A percentile compares a stretch with the other conserved stretches of the same genome.
Conservation (phyloP, 2,113 vertebrate species). For the Macquaria australasica region DNA sequence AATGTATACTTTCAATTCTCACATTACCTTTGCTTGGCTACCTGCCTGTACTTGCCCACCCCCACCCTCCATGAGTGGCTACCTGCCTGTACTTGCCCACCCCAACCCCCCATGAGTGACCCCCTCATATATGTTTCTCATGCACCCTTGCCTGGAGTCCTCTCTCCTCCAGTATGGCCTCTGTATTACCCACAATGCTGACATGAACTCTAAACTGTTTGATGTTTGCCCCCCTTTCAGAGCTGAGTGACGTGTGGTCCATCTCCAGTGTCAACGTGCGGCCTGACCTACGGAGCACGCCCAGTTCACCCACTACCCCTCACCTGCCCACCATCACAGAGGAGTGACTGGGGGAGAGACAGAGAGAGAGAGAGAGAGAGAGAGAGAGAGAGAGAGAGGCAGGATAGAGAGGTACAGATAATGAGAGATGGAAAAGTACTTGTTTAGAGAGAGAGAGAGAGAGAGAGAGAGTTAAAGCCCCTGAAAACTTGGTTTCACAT, state of each 20-base stretch:
- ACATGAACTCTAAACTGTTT: conserved; percentile 22
- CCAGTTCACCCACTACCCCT: conserved; percentile 69
- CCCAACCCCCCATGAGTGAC: neutral
- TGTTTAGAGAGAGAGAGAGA: neutral
- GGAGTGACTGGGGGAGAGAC: conserved; percentile 60
- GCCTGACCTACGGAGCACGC: conserved; percentile 73
- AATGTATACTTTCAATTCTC: neutral
- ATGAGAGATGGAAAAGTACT: neutral
- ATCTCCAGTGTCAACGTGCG: conserved; percentile 80
- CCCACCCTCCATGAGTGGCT: neutral
- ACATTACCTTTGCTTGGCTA: neutral
- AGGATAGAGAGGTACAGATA: neutral
- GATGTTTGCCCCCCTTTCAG: conserved; percentile 62
- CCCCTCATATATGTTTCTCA: neutral
- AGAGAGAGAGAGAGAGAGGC: neutral
- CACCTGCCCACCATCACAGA: conserved; percentile 83
- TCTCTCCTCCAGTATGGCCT: neutral
- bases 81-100: neutral
- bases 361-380: neutral
- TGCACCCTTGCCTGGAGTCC: neutral
- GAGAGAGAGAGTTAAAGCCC: neutral
- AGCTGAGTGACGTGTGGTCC: conserved; percentile 87
- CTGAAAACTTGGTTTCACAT: neutral
- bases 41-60: neutral
- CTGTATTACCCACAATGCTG: conserved; percentile 13